Evolutionary conservation across 2,888 invertebrate genomes (phyloP), one percentile per base, ranked within the genome.

Genomic region (Drosophila aldrichi): DNA sequence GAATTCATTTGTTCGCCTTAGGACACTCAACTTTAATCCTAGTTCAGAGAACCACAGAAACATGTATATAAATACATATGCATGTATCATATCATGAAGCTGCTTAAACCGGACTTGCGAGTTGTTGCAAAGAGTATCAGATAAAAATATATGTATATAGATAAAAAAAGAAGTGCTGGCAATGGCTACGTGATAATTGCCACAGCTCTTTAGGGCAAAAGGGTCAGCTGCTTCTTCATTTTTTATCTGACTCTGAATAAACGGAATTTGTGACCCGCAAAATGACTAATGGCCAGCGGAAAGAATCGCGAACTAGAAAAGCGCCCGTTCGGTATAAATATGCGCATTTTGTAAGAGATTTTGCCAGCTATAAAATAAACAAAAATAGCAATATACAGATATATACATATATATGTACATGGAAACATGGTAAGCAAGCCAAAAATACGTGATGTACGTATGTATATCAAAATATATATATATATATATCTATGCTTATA

Each of bases 311-410:
- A 61, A 48, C 64, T 44, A 52, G 46, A 41, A 38, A 44, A 61
- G 41, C 66, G 61, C 66, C 62, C 62, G 57, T 63, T 55, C 51
- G 65, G 65, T 89, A 90, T 90, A 88, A 86, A 84, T 88, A 88
- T 90, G 84, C 88, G 75, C 90, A 82, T 82, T 86, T 83, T 80
- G 81, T 79, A 77, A 68, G 74, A 80, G 77, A 90, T 81, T 81
- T 88, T 80, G 56, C 70, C 34, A 51, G 49, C 63, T 70, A 73
- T 62, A 81, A 74, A 81, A 64, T 57, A 77, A 81, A 70, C 77
- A 87, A 62, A 62, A 55, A 65, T 32, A 18, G 10, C 32, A 20
- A 56, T 12, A 18, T 7, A 25, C 12, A 25, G 1, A 22, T 44
- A 44, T 6, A 43, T 43, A 48, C 1, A 43, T 41, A 18, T 10